Conservation (phyloP, 2,888 invertebrate species). For the Lysandra bellargus region DNA sequence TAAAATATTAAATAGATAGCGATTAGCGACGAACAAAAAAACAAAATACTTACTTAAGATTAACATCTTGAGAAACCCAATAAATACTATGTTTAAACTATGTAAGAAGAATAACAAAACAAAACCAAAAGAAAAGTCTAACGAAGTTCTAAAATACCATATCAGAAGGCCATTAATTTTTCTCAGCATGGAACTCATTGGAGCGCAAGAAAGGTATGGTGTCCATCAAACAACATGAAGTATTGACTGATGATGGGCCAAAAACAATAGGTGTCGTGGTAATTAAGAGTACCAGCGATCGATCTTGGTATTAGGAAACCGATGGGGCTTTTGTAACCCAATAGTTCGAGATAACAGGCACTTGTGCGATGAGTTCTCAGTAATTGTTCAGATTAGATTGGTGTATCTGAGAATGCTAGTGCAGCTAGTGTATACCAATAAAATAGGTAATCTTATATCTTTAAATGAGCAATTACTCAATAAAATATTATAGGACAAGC, state of each 20-base stretch:
- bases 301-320: constrained; percentile 49
- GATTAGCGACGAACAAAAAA: background rate
- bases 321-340: constrained; percentile 22
- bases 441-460: too few relatives aligned
- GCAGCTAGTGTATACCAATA: too few relatives aligned
- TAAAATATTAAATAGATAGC: background rate
- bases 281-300: constrained; percentile 72
- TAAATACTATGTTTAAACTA: background rate
- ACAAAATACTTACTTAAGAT: background rate
- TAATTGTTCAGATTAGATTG: constrained; percentile 14
- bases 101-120: background rate
- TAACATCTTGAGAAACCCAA: background rate
- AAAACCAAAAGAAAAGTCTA: background rate
- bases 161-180: background rate
- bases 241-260: constrained; percentile 69
- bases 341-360: background rate
- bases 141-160: background rate
- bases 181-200: constrained; percentile 51
- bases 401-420: background rate
- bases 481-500: too few relatives aligned
- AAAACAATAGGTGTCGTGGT: constrained; percentile 70
- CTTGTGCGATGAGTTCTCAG: background rate
- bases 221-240: constrained; percentile 66
- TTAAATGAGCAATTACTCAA: too few relatives aligned
- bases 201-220: constrained; percentile 70